Base-by-base conservation (phyloP, 2,113 vertebrate species). In the Casuarius casuarius region DNA sequence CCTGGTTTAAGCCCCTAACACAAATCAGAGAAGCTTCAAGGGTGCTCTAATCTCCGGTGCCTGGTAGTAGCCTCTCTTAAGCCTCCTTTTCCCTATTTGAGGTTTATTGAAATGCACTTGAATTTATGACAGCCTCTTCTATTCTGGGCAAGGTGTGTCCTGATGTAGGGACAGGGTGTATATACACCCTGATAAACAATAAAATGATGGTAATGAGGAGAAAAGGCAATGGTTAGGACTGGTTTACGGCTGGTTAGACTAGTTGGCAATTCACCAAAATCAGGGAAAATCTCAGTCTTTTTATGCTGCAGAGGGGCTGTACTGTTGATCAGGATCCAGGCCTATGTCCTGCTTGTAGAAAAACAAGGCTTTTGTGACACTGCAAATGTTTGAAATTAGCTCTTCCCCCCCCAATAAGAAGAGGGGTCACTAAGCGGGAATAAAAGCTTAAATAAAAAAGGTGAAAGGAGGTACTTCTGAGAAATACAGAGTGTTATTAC, bases 391-490 rank as follows among this genome's bases (percentile, higher is more conserved):
- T 78, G 58, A 86, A 92, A 96, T 72, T 35, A 89, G 87, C 22
- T 54, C 29, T 56, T 82, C 33, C n/a, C 92, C 68, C 52, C 40
- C 48, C 88, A 84, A 14, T 61, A 95, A 97, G 79, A 92, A 95
- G 93, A 82, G 35, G 81, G 48, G 76, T 92, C 90, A 91, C 77
- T 89, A 93, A 89, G 83, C 48, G 71, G 35, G 81, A 81, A 94
- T 94, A 93, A 94, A 94, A 94, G 52, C 89, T 91, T 73, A 65
- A 92, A 82, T 48, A 87, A 84, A 93, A 84, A 58, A 93, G 84
- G 66, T 56, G 84, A 90, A 95, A 92, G 52, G 66, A 94, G 74
- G 35, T 91, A 96, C 86, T 87, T 92, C 84, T 92, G 92, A 96
- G 90, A 95, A 93, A 93, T 92, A 49, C 26, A 22, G 84, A 92